Evolutionary conservation across 2,888 invertebrate species (phyloP), one percentile per base, ranked within the genome.

Genomic region (Apoda limacodes): DNA sequence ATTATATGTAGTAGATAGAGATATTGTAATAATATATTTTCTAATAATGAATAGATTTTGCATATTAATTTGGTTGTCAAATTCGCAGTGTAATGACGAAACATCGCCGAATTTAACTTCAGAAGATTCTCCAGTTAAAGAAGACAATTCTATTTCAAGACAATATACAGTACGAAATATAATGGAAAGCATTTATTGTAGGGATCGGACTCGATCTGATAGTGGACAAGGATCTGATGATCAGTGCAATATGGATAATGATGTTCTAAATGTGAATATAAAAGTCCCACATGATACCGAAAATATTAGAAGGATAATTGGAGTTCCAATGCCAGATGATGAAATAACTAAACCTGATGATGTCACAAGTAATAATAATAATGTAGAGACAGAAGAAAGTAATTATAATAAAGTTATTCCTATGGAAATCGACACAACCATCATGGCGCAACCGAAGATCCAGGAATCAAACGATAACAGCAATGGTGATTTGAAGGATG

Each of bases 221-320:
- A 75, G 76, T 37, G 75, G 76, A 1, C 72, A 74, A 44, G 75
- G 76, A 1, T 74, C 76, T 9, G 74, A 76, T 38, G 75, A 76
- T 36, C 75, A 71, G 54, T 69, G 68, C 46, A 67, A 68, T 42
- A 64, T 68, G 41, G 70, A 75, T 34, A 59, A 61, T 40, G 75
- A 75, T 35, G 48, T 69, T 5, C 53, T 75, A 23, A 72, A 72
- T 37, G 64, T 71, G 15, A 69, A 72, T 37, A 51, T 74, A n/a
- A 60, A 53, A 38, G 66, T 56, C 5, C 64, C 72, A 2, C 74
- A 75, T 34, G 71, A 72, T 43, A 60, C 55, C 34, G 71, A 69
- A 43, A 60, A 76, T 32, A 78, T 81, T 33, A 55, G 76, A 28
- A 57, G 76, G 30, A 75, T 78, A 39, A 76, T 78, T 13, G 75